A percentile compares a stretch with the other conserved stretches of the same genome.
Conservation (phyloP, 1,140 invertebrate genomes). For the Drosophila sechellia region DNA sequence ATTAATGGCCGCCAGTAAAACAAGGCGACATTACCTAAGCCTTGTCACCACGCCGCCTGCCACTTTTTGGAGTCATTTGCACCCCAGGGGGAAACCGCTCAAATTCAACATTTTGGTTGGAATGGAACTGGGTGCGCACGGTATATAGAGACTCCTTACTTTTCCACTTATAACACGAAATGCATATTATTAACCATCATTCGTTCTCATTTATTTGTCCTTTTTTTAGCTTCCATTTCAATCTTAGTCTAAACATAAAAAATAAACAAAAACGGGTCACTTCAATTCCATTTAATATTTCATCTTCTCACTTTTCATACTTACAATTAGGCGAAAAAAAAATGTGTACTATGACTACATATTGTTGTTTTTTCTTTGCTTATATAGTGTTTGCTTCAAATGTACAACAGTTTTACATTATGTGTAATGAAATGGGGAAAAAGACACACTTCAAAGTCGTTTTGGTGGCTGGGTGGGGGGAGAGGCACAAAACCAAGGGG, state of each 20-base stretch:
- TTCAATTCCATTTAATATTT: slow-evolving; percentile 52
- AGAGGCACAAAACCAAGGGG: slow-evolving; percentile 30
- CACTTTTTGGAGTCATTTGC: background rate
- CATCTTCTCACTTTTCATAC: slow-evolving; percentile 42
- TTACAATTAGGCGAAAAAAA: slow-evolving; percentile 54
- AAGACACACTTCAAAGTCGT: slow-evolving; percentile 10
- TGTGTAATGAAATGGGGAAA: slow-evolving; percentile 20
- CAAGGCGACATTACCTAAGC: slow-evolving; percentile 44
- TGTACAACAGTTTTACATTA: slow-evolving; percentile 44
- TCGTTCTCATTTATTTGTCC: slow-evolving; percentile 19
- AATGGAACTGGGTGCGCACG: no score
- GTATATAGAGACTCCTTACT: no score
- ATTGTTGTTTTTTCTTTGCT: slow-evolving; percentile 18
- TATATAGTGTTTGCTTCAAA: slow-evolving; percentile 36
- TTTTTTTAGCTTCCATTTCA: slow-evolving; percentile 12
- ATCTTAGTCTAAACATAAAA: slow-evolving; percentile 11
- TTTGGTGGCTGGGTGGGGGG: background rate
- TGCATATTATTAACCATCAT: slow-evolving; percentile 19
- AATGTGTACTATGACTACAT: slow-evolving; percentile 28
- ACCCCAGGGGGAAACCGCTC: background rate
- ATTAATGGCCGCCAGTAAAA: slow-evolving; percentile 78
- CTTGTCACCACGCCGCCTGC: slow-evolving; percentile 21
- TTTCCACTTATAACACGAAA: background rate
- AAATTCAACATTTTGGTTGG: background rate
- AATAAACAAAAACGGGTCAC: slow-evolving; percentile 34